phyloP scores from a whole-genome alignment of 2,888 invertebrate genomes.

The Diabrotica balteata region DNA sequence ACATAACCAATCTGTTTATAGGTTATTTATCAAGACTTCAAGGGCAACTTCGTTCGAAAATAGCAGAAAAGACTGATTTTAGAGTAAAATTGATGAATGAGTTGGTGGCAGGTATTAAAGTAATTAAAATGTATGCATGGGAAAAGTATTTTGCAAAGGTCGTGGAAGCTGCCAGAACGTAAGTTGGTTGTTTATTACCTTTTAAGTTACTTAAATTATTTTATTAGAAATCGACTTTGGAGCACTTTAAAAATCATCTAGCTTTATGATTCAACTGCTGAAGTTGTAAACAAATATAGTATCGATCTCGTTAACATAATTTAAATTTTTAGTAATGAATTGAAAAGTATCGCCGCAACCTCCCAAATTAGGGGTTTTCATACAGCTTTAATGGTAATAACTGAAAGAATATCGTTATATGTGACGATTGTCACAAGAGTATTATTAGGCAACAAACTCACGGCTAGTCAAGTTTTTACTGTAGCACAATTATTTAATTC shows the following conservation, averaged over 20 bases:
- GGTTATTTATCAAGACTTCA: conserved; percentile 60
- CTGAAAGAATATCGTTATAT: conserved; percentile 82
- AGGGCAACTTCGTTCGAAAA: conserved; percentile 59
- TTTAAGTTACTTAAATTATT: too few species aligned
- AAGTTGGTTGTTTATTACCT: conserved; percentile 43
- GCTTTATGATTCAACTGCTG: too few species aligned
- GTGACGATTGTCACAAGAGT: conserved; percentile 80
- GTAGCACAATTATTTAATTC: conserved; percentile 79
- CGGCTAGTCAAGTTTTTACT: conserved; percentile 73
- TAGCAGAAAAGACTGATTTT: conserved; percentile 67
- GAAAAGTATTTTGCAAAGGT: conserved; percentile 74
- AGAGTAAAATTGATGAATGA: conserved; percentile 77
- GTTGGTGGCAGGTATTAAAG: conserved; percentile 74
- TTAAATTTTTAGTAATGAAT: conserved; percentile 24
- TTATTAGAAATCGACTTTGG: too few species aligned
- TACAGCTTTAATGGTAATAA: conserved; percentile 73
- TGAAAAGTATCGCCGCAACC: conserved; percentile 63
- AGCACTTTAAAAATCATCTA: too few species aligned
- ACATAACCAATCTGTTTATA: background rate
- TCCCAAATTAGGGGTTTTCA: conserved; percentile 72
- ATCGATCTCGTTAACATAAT: too few species aligned
- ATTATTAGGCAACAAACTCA: conserved; percentile 65
- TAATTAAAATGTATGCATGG: conserved; percentile 83
- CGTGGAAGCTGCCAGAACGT: conserved; percentile 68
- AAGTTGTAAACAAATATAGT: too few species aligned